These are phyloP conservation scores for Esperia sulphurella DNA, from an alignment of 2,888 invertebrate genomes.

Conservation along the genomic window DNA sequence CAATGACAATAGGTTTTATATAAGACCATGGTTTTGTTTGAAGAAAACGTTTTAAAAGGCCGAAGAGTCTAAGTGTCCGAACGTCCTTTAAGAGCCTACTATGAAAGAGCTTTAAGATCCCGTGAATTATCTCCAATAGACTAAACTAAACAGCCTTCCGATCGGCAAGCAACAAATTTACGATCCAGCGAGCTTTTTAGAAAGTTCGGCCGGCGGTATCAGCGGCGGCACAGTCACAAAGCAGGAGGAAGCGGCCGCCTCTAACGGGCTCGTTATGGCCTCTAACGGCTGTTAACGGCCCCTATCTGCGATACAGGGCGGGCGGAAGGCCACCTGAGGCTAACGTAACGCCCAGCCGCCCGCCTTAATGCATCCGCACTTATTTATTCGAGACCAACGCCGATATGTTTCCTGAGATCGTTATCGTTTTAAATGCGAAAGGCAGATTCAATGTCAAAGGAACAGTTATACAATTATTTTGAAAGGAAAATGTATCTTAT, in stretches of 20 bases:
- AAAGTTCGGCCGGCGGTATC: conserved; percentile 29
- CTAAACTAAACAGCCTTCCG: conserved; percentile 22
- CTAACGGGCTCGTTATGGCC: conserved; percentile 71
- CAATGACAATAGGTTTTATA: too few species aligned
- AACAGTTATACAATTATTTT: not conserved
- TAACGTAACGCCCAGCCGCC: conserved; percentile 55
- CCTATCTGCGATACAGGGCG: conserved; percentile 62
- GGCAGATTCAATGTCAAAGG: conserved; percentile 12
- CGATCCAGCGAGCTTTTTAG: conserved; percentile 33
- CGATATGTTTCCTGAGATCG: conserved; percentile 68
- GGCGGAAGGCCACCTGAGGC: conserved; percentile 63
- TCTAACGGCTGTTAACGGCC: conserved; percentile 49
- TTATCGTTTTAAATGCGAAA: conserved; percentile 31
- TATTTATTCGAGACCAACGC: conserved; percentile 61
- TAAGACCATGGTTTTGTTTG: too few species aligned
- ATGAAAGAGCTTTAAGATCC: too few species aligned
- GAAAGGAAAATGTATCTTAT: too few species aligned
- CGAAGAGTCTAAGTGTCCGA: too few species aligned
- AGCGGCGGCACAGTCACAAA: conserved; percentile 39
- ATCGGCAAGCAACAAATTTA: conserved; percentile 45
- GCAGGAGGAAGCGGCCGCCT: conserved; percentile 65
- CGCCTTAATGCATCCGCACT: conserved; percentile 75
- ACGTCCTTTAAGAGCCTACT: too few species aligned
- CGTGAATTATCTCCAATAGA: conserved; percentile 3
- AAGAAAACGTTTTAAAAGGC: too few species aligned